A percentile compares a stretch with the other conserved stretches of the same genome.
These are phyloP conservation scores for Alligator sinensis DNA, from an alignment of 2,113 vertebrate species.

Conservation along the genomic window DNA sequence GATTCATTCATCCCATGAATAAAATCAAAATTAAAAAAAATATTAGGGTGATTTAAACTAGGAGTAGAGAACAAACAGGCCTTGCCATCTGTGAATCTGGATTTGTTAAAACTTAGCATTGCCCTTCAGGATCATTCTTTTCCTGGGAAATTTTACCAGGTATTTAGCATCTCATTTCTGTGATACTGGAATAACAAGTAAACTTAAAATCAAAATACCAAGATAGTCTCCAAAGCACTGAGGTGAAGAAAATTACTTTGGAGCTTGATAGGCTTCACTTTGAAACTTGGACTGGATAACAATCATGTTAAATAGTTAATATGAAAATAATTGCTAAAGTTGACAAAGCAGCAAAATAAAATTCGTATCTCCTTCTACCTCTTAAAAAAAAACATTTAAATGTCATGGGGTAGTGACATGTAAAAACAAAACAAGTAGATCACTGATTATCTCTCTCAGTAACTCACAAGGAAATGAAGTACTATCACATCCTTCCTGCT, in stretches of 20 bases:
- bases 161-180: neutral
- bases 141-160: neutral
- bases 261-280: neutral
- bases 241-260: neutral
- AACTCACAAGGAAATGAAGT: neutral
- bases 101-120: neutral
- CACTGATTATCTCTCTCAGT: neutral
- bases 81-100: rapidly evolving
- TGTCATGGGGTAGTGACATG: neutral
- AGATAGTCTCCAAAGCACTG: neutral
- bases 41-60: rapidly evolving
- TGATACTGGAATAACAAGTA: neutral
- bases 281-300: neutral
- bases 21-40: neutral
- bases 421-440: neutral
- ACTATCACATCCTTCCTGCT: neutral
- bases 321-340: conserved; percentile 23
- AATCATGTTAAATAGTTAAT: neutral
- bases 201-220: neutral
- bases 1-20: neutral
- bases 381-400: neutral
- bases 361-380: neutral
- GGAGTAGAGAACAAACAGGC: neutral
- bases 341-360: neutral
- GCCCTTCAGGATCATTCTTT: neutral